phyloP scores from a whole-genome alignment of 2,113 vertebrate species.

The Cyphomyrus plagiostoma region DNA sequence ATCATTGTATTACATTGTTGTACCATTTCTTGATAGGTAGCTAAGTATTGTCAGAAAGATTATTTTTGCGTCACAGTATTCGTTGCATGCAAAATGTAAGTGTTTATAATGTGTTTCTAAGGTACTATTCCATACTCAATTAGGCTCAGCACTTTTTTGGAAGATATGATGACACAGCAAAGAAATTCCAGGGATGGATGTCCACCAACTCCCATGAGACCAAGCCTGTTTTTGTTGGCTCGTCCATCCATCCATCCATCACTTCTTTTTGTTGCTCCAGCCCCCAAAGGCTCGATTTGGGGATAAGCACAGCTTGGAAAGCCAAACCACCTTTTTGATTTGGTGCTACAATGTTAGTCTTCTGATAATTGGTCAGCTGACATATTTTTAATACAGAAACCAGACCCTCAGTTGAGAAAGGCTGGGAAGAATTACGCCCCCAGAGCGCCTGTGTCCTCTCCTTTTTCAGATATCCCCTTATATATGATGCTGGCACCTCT shows the following conservation, averaged over 20 bases:
- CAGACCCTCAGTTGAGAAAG: conserved; percentile 28
- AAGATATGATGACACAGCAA: not conserved
- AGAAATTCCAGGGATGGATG: not conserved
- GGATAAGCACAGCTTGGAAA: conserved; percentile 21
- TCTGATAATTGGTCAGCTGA: conserved; percentile 36
- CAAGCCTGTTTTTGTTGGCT: not conserved
- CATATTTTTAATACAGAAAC: conserved; percentile 37
- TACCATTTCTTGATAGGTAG: not conserved
- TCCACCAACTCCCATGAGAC: not conserved
- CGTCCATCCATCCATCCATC: not conserved
- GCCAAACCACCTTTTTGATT: conserved; percentile 25
- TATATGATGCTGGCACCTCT: conserved; percentile 31
- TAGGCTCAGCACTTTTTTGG: not conserved
- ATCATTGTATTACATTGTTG: not conserved
- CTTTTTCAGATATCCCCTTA: conserved; percentile 19
- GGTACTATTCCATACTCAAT: not conserved
- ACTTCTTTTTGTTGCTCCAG: not conserved
- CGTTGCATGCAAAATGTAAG: not conserved
- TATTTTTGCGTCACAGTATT: not conserved
- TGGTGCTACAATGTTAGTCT: conserved; percentile 5
- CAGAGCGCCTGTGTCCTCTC: conserved; percentile 13
- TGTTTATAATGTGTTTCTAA: not conserved
- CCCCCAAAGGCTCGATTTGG: not conserved
- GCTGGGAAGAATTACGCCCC: conserved; percentile 21
- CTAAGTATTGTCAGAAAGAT: not conserved